phyloP scores from a whole-genome alignment of 2,888 invertebrate genomes.

The Saturnia pavonia region DNA sequence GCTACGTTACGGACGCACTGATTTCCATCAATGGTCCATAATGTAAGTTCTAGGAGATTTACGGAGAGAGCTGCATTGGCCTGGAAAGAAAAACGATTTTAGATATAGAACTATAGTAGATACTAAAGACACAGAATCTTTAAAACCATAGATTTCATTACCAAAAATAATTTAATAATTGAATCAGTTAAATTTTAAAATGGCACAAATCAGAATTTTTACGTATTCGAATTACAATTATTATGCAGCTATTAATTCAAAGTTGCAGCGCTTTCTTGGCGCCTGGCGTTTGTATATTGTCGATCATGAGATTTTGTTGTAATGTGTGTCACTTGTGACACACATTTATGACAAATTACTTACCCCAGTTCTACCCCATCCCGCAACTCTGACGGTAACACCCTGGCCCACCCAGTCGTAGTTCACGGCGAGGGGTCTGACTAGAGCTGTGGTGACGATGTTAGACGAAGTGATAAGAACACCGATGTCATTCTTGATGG shows the following conservation, averaged over 20 bases:
- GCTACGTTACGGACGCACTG: conserved; percentile 36
- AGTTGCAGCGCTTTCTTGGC: too few relatives aligned
- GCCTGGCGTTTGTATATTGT: too few relatives aligned
- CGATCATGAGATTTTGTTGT: too few relatives aligned
- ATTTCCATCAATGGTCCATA: conserved; percentile 37
- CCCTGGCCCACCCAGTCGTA: conserved; percentile 35
- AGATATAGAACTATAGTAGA: too few relatives aligned
- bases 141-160: too few relatives aligned
- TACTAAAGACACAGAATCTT: too few relatives aligned
- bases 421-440: conserved; percentile 37
- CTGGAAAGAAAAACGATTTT: conserved; percentile 30
- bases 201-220: too few relatives aligned
- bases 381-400: conserved; percentile 44
- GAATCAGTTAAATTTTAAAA: too few relatives aligned
- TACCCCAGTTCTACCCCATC: conserved; percentile 62
- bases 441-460: conserved; percentile 31
- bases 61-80: conserved; percentile 46
- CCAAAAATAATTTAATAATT: too few relatives aligned
- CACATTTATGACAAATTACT: conserved; percentile 27
- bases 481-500: conserved; percentile 64
- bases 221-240: too few relatives aligned
- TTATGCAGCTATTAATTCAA: too few relatives aligned
- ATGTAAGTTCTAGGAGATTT: conserved; percentile 35
- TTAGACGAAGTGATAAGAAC: conserved; percentile 42
- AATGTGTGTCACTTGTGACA: too few relatives aligned